These are phyloP conservation scores for Gobiocypris rarus DNA, from an alignment of 2,113 vertebrate species.

Conservation along the genomic window DNA sequence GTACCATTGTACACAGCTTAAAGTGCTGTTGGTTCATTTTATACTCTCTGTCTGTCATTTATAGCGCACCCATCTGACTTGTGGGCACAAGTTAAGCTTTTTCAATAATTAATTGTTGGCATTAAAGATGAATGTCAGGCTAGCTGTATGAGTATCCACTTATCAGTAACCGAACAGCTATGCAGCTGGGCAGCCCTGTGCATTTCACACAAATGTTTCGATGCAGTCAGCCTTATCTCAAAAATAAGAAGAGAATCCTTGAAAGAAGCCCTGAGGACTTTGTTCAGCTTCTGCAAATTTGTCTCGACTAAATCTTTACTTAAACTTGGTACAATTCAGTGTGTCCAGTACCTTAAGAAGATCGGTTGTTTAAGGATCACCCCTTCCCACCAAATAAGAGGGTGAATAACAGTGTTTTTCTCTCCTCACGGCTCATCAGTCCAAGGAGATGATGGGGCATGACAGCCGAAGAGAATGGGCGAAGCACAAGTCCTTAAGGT, in stretches of 20 bases:
- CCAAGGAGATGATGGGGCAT: slow-evolving; percentile 28
- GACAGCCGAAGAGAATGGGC: slow-evolving; percentile 30
- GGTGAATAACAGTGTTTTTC: slow-evolving; percentile 14
- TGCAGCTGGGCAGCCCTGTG: slow-evolving; percentile 14
- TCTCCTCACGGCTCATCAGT: slow-evolving; percentile 38
- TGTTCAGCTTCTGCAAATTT: neutral
- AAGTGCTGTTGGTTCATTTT: slow-evolving; percentile 36
- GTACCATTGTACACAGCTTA: neutral
- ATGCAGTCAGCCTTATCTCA: neutral
- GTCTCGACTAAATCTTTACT: neutral
- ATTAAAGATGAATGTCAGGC: slow-evolving; percentile 57
- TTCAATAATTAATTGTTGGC: slow-evolving; percentile 49
- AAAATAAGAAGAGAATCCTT: neutral
- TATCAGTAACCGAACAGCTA: slow-evolving; percentile 45
- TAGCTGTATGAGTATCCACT: slow-evolving; percentile 39
- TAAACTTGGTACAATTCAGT: neutral
- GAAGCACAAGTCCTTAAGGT: slow-evolving; percentile 38
- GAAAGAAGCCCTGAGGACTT: neutral
- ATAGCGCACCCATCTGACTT: slow-evolving; percentile 31
- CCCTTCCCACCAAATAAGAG: slow-evolving; percentile 23
- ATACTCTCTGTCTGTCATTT: slow-evolving; percentile 26
- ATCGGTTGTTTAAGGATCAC: neutral
- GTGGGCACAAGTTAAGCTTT: slow-evolving; percentile 37
- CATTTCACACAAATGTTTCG: slow-evolving; percentile 16
- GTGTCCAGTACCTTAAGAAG: neutral